Conservation (phyloP, 2,113 vertebrate species). For the Sapajus apella region DNA sequence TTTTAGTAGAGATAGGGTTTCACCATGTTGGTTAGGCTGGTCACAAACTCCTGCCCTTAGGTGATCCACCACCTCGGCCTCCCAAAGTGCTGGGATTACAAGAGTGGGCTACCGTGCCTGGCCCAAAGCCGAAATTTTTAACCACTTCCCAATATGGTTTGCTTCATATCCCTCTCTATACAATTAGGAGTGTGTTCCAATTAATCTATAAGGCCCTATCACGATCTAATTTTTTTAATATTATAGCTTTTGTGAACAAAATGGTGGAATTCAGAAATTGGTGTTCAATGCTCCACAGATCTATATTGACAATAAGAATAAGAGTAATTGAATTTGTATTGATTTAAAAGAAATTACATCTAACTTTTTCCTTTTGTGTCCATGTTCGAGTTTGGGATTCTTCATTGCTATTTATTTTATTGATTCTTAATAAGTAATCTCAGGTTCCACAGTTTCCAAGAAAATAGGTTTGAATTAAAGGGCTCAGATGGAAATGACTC, state of each 20-base stretch:
- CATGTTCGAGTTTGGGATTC: not conserved
- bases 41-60: no score
- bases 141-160: not conserved
- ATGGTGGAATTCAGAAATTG: not conserved
- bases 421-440: conserved; percentile 38
- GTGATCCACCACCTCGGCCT: no score
- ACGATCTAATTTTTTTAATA: not conserved
- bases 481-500: conserved; percentile 7
- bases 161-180: not conserved
- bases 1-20: no score
- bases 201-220: not conserved
- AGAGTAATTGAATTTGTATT: conserved; percentile 50
- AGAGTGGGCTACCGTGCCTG: no score
- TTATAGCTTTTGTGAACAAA: conserved; percentile 29
- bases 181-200: not conserved
- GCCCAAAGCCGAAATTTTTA: not conserved
- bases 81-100: no score
- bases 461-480: conserved; percentile 8
- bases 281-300: not conserved
- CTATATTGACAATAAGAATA: not conserved
- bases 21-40: no score
- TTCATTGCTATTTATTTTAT: not conserved
- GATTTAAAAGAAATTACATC: conserved; percentile 55
- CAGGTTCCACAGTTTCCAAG: not conserved
- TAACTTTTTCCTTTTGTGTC: not conserved